phyloP scores from a whole-genome alignment of 1,140 invertebrate species.

The Polyergus mexicanus region DNA sequence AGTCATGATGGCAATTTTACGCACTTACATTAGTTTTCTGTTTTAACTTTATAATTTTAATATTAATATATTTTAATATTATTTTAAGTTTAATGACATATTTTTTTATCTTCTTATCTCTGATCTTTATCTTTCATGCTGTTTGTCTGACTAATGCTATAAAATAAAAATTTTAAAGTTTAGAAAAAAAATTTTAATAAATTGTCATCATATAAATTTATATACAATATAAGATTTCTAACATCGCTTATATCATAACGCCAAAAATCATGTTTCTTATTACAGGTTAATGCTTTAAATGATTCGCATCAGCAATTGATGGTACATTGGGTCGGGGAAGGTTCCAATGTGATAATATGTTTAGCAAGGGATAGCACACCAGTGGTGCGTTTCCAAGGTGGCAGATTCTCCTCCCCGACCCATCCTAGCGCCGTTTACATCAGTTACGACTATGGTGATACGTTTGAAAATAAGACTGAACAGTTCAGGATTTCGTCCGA shows the following conservation, averaged over 20 bases:
- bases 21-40: neutral
- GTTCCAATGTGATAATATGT: conserved; percentile 94
- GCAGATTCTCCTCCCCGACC: conserved; percentile 81
- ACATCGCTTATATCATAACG: too few species aligned
- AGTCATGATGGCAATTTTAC: too few species aligned
- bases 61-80: neutral
- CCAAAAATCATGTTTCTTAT: conserved; percentile 66
- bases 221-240: neutral
- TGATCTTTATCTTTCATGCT: neutral
- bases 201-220: neutral
- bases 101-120: conserved; percentile 14
- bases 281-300: conserved; percentile 91
- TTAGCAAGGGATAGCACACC: conserved; percentile 91
- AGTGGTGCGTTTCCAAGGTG: conserved; percentile 73
- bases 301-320: conserved; percentile 95
- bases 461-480: conserved; percentile 91
- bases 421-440: conserved; percentile 92
- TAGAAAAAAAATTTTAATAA: neutral
- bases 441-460: conserved; percentile 94
- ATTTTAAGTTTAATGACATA: neutral
- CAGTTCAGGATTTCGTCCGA: conserved; percentile 88
- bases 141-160: neutral
- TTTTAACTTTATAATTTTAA: neutral
- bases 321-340: conserved; percentile 96
- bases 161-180: conserved; percentile 20